Conservation (phyloP, 2,113 vertebrate genomes). For the Cranoglanis bouderius region DNA sequence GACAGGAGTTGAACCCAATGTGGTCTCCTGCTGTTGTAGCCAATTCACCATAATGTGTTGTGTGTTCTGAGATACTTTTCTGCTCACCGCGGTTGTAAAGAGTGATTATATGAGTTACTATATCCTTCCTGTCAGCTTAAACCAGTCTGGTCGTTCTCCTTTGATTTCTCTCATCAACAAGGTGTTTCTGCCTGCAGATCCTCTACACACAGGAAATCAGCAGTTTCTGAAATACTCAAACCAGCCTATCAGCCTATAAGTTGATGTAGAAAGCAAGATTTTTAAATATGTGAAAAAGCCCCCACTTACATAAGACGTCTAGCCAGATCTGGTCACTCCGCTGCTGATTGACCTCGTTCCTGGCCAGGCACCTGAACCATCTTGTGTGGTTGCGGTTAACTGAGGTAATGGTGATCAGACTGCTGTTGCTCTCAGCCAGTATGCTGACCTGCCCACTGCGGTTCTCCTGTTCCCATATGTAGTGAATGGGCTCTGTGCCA, state of each 20-base stretch:
- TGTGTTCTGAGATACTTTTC: too few relatives aligned
- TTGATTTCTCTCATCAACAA: too few relatives aligned
- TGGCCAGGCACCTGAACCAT: slow-evolving; percentile 81
- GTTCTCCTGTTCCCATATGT: slow-evolving; percentile 76
- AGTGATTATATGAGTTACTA: too few relatives aligned
- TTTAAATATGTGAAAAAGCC: neutral
- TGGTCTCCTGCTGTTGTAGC: too few relatives aligned
- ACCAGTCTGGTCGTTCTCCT: too few relatives aligned
- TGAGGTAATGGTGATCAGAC: slow-evolving; percentile 64
- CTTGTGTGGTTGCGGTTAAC: slow-evolving; percentile 80
- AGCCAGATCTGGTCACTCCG: slow-evolving; percentile 78
- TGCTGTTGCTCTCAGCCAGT: slow-evolving; percentile 61
- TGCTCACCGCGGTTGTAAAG: too few relatives aligned
- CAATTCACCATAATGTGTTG: too few relatives aligned
- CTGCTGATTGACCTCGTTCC: slow-evolving; percentile 78
- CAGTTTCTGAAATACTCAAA: neutral
- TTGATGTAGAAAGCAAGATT: neutral
- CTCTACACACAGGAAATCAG: neutral
- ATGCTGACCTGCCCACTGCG: slow-evolving; percentile 53
- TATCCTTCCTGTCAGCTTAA: too few relatives aligned
- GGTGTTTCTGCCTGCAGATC: too few relatives aligned
- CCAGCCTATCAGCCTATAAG: too few relatives aligned
- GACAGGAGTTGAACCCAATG: too few relatives aligned
- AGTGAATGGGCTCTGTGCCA: slow-evolving; percentile 80
- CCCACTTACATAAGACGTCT: slow-evolving; percentile 85